phyloP scores from a whole-genome alignment of 2,888 invertebrate genomes.

The Drosophila parthenogenetica region DNA sequence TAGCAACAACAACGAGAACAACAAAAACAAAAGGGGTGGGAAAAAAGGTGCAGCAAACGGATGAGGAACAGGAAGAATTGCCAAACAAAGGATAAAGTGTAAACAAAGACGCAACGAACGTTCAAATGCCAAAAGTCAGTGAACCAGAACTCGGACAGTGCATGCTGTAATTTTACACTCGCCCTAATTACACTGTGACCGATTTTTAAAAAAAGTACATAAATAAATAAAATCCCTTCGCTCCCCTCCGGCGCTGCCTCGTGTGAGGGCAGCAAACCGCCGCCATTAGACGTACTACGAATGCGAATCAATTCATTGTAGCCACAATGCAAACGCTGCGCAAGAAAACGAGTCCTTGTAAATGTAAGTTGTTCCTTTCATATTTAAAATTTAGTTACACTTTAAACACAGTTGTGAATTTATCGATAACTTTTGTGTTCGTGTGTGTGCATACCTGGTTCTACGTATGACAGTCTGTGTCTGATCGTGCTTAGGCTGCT shows the following conservation, averaged over 20 bases:
- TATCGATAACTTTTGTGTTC: constrained; percentile 49
- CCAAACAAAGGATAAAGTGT: constrained; percentile 35
- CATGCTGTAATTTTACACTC: constrained; percentile 33
- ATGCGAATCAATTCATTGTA: constrained; percentile 78
- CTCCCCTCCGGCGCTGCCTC: constrained; percentile 11
- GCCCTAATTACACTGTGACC: constrained; percentile 43
- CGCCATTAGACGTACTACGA: constrained; percentile 74
- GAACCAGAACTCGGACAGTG: constrained; percentile 29
- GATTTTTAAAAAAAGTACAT: constrained; percentile 25
- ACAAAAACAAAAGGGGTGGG: constrained; percentile 14
- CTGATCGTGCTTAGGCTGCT: constrained; percentile 46
- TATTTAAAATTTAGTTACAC: constrained; percentile 3
- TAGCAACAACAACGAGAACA: constrained; percentile 50
- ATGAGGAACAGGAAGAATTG: constrained; percentile 12
- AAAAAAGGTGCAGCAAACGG: constrained; percentile 11
- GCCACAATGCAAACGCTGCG: constrained; percentile 94
- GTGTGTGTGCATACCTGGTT: constrained; percentile 5
- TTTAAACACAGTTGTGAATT: background rate
- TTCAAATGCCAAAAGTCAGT: constrained; percentile 50
- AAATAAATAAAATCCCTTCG: constrained; percentile 1
- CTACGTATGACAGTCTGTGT: constrained; percentile 36
- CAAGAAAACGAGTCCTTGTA: constrained; percentile 96
- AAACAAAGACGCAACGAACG: constrained; percentile 25
- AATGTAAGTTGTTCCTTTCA: constrained; percentile 91
- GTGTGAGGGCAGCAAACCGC: constrained; percentile 44